Evolutionary conservation across 2,797 vertebrate genomes (phyloP).

Genomic region (Notolabrus celidotus): DNA sequence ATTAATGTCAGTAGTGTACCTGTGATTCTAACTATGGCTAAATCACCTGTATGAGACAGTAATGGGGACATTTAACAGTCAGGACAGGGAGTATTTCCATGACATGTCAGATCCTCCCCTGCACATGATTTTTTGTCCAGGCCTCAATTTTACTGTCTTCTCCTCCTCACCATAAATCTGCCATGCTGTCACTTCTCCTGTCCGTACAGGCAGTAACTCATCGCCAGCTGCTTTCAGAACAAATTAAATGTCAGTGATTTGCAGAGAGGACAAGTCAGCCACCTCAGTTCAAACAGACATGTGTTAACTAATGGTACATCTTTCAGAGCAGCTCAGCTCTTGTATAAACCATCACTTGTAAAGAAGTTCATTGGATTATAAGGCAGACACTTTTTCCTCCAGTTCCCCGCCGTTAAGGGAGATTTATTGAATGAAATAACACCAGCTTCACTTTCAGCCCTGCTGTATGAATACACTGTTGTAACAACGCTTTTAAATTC

Average conservation of each 20-base stretch:
- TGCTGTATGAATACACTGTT: constrained; percentile 72
- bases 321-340: constrained; percentile 67
- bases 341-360: constrained; percentile 67
- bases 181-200: constrained; percentile 74
- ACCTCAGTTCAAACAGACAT: constrained; percentile 60
- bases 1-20: constrained; percentile 11
- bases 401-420: constrained; percentile 61
- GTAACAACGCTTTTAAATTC: constrained; percentile 75
- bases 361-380: constrained; percentile 69
- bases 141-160: constrained; percentile 67
- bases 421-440: constrained; percentile 82
- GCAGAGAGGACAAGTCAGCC: constrained; percentile 60
- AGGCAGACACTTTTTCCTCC: constrained; percentile 62
- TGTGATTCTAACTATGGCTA: constrained; percentile 1
- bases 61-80: constrained; percentile 19
- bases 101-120: constrained; percentile 24
- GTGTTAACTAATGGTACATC: constrained; percentile 53
- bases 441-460: too few relatives aligned
- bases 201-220: constrained; percentile 67
- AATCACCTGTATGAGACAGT: constrained; percentile 28
- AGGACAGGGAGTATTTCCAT: constrained; percentile 18
- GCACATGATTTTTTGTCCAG: constrained; percentile 54
- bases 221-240: constrained; percentile 75
- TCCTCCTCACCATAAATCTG: constrained; percentile 72
- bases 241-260: constrained; percentile 63